phyloP scores from a whole-genome alignment of 2,888 invertebrate genomes.

The Catocala fraxini region DNA sequence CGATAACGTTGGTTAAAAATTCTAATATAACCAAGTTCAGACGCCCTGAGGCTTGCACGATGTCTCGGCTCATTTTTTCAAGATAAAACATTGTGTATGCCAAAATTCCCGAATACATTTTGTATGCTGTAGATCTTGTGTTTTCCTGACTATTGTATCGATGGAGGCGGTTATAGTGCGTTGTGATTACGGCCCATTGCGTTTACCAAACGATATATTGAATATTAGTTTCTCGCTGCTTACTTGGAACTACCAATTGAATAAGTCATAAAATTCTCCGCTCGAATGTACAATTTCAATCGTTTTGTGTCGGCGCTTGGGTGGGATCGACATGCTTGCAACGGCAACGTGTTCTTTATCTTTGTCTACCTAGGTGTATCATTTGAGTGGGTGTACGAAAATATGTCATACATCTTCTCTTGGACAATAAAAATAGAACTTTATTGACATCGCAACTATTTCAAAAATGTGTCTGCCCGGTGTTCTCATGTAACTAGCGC shows the following conservation, averaged over 20 bases:
- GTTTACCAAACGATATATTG: constrained; percentile 34
- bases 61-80: constrained; percentile 29
- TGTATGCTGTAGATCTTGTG: constrained; percentile 10
- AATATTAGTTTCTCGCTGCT: constrained; percentile 41
- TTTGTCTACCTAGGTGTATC: constrained; percentile 33
- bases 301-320: constrained; percentile 51
- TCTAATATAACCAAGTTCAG: constrained; percentile 38
- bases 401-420: constrained; percentile 37
- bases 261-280: constrained; percentile 60
- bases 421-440: constrained; percentile 31
- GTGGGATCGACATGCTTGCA: constrained; percentile 47
- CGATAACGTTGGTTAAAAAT: constrained; percentile 44
- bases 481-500: not conserved
- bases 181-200: constrained; percentile 30
- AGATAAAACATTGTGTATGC: constrained; percentile 26
- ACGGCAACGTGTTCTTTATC: constrained; percentile 48
- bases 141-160: constrained; percentile 4
- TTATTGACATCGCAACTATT: constrained; percentile 24
- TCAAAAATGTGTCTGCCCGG: constrained; percentile 14
- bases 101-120: constrained; percentile 30
- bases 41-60: constrained; percentile 34
- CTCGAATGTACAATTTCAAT: constrained; percentile 53
- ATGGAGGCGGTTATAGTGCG: constrained; percentile 9
- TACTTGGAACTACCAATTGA: constrained; percentile 51
- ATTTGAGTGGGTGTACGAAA: constrained; percentile 42